Conservation (phyloP, 2,888 invertebrate genomes). For the Oligia strigilis region DNA sequence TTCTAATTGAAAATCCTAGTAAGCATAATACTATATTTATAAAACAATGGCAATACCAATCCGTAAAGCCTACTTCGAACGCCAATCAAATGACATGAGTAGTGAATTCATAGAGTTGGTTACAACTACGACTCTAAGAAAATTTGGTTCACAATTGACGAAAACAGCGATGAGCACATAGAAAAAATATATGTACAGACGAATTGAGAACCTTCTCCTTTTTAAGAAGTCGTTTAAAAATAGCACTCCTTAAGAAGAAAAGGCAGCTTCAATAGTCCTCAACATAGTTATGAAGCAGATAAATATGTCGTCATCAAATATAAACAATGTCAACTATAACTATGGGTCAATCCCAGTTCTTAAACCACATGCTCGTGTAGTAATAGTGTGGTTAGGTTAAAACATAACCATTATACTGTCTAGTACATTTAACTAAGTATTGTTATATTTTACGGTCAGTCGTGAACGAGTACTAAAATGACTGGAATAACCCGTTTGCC, state of each 20-base stretch:
- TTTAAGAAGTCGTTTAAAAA: too few species aligned
- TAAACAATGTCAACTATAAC: neutral
- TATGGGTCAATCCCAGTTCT: slow-evolving; percentile 23
- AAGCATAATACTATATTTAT: neutral
- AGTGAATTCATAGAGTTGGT: too few species aligned
- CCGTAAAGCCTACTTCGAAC: neutral
- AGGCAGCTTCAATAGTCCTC: neutral
- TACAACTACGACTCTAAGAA: too few species aligned
- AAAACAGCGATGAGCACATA: too few species aligned
- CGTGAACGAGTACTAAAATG: slow-evolving; percentile 26
- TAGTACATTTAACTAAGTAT: slow-evolving; percentile 29
- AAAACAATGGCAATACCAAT: neutral
- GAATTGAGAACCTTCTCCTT: too few species aligned
- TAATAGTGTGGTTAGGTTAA: slow-evolving; percentile 27
- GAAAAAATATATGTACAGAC: too few species aligned
- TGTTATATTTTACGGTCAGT: slow-evolving; percentile 41
- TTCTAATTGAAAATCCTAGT: neutral
- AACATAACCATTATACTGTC: slow-evolving; percentile 30
- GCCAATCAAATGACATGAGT: too few species aligned
- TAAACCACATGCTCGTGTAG: slow-evolving; percentile 12
- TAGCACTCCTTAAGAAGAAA: neutral
- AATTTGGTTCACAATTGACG: too few species aligned
- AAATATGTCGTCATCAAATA: slow-evolving; percentile 13
- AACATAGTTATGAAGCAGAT: slow-evolving; percentile 1
- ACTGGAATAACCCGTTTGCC: slow-evolving; percentile 31